A percentile compares a stretch with the other conserved stretches of the same genome.
These are phyloP conservation scores for Cercocebus atys DNA, from an alignment of 2,113 vertebrate genomes.

Conservation along the genomic window DNA sequence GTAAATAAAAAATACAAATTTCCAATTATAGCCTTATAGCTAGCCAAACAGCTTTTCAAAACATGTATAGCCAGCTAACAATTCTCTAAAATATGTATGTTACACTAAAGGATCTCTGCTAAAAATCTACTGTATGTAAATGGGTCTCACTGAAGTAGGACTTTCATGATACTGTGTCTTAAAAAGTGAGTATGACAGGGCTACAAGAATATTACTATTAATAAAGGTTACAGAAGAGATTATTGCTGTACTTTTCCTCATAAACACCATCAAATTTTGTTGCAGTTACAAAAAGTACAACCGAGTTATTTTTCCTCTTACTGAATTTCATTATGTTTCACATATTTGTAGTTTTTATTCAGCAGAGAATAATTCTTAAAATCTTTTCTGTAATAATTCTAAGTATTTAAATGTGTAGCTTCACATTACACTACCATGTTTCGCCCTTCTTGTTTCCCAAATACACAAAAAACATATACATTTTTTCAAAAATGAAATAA, in stretches of 20 bases:
- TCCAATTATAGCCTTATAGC: constrained; percentile 34
- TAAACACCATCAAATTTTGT: constrained; percentile 57
- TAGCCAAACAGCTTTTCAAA: constrained; percentile 57
- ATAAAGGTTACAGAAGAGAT: constrained; percentile 84
- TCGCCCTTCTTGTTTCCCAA: constrained; percentile 85
- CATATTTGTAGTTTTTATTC: constrained; percentile 60
- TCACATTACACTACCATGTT: constrained; percentile 87
- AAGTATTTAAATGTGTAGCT: constrained; percentile 85
- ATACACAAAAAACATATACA: constrained; percentile 87
- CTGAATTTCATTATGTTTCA: constrained; percentile 62
- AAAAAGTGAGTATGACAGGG: constrained; percentile 79
- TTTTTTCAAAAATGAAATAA: constrained; percentile 87
- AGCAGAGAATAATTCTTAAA: constrained; percentile 76
- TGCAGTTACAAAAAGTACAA: constrained; percentile 78
- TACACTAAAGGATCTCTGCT: constrained; percentile 78
- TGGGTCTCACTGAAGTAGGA: constrained; percentile 72
- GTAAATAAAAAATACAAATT: constrained; percentile 78
- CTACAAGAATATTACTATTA: constrained; percentile 81
- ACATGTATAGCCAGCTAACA: constrained; percentile 54
- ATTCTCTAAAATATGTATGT: constrained; percentile 66
- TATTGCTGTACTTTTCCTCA: constrained; percentile 69
- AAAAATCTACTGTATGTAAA: constrained; percentile 76
- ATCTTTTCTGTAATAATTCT: constrained; percentile 84
- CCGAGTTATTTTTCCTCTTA: constrained; percentile 75
- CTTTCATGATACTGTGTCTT: constrained; percentile 77